Conservation (phyloP, 2,888 invertebrate genomes). For the Clistopyga incitator region DNA sequence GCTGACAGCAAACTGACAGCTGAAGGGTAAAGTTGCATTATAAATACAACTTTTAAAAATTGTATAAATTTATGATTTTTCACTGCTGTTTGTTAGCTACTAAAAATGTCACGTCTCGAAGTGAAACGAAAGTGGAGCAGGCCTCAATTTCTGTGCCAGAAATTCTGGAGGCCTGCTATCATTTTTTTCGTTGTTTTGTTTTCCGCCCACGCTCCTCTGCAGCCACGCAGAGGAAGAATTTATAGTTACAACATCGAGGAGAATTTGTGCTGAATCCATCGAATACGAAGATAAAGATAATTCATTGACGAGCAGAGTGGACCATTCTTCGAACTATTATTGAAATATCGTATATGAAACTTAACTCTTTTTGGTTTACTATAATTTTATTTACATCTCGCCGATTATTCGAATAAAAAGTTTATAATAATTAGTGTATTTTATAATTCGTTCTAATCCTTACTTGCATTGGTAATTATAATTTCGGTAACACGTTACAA, state of each 20-base stretch:
- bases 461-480: not conserved
- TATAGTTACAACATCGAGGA: conserved; percentile 47
- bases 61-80: conserved; percentile 36
- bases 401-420: not conserved
- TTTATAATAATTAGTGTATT: conserved; percentile 2
- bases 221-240: conserved; percentile 43
- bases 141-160: conserved; percentile 62
- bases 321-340: not conserved
- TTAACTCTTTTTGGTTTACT: not conserved
- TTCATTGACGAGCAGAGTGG: not conserved
- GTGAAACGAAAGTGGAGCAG: conserved; percentile 59
- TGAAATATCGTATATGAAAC: not conserved
- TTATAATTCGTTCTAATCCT: not conserved
- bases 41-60: conserved; percentile 41
- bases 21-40: conserved; percentile 26
- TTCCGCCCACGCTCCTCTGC: conserved; percentile 42
- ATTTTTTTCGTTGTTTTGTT: conserved; percentile 41
- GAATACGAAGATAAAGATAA: not conserved
- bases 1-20: not conserved
- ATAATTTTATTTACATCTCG: not conserved
- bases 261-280: conserved; percentile 2
- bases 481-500: not conserved
- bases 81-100: conserved; percentile 30
- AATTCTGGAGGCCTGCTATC: conserved; percentile 53
- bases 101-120: conserved; percentile 47